A percentile compares a stretch with the other conserved stretches of the same genome.
These are phyloP conservation scores for Turnix velox DNA, from an alignment of 2,113 vertebrate species.

Conservation along the genomic window DNA sequence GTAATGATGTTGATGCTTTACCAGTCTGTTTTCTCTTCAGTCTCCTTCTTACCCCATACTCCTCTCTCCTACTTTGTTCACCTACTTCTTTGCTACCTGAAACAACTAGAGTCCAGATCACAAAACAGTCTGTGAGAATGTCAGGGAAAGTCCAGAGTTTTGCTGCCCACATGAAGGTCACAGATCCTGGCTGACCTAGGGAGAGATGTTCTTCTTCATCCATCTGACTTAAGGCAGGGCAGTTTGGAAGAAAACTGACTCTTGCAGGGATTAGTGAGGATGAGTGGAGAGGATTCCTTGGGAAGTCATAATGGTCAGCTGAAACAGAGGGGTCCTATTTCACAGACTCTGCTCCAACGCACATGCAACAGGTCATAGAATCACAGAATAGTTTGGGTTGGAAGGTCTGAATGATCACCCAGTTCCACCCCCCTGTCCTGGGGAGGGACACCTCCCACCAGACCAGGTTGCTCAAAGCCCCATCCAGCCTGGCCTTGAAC, in stretches of 20 bases:
- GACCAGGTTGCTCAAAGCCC: not conserved
- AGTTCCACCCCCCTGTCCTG: not conserved
- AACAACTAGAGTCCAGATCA: not conserved
- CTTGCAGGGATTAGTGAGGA: not conserved
- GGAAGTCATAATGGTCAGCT: not conserved
- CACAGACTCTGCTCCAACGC: not conserved
- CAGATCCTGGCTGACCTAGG: not conserved
- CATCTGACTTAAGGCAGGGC: not conserved
- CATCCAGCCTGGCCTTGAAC: not conserved
- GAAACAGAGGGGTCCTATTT: not conserved
- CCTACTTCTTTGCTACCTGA: not conserved
- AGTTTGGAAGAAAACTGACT: not conserved
- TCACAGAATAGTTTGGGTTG: not conserved
- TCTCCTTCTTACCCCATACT: not conserved
- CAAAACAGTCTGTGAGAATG: not conserved
- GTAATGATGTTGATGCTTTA: not conserved
- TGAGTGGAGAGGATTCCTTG: not conserved
- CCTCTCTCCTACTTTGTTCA: not conserved
- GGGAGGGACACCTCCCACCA: not conserved
- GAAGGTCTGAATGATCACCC: not conserved
- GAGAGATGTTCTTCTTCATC: not conserved
- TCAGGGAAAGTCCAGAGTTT: not conserved
- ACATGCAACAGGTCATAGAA: fast-evolving
- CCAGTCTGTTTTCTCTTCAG: not conserved
- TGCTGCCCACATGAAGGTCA: not conserved